phyloP scores from a whole-genome alignment of 2,113 vertebrate genomes.

The Otocyon megalotis region DNA sequence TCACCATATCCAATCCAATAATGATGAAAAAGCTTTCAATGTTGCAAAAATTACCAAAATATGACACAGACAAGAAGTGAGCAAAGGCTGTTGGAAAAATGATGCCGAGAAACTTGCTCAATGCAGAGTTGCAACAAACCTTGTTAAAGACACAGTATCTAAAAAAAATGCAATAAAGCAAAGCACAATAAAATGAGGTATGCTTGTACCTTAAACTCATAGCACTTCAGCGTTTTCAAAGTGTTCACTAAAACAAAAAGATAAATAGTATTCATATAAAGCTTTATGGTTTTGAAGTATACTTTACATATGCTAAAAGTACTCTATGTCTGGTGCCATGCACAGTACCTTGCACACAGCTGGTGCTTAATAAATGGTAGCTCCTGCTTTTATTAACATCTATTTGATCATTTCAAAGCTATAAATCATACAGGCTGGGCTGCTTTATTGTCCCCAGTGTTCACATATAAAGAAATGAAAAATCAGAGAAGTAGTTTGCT shows the following conservation, averaged over 20 bases:
- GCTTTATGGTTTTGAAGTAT: neutral
- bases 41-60: neutral
- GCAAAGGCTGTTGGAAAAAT: neutral
- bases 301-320: neutral
- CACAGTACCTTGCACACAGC: neutral
- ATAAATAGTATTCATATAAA: neutral
- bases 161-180: neutral
- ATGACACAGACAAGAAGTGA: neutral
- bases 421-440: neutral
- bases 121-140: neutral
- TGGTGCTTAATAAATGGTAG: neutral
- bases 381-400: neutral
- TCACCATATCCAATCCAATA: neutral
- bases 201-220: neutral
- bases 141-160: neutral
- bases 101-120: neutral
- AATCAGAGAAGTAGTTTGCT: neutral
- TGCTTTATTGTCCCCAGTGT: neutral
- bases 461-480: conserved; percentile 23
- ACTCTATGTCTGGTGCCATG: neutral
- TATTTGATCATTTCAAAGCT: conserved; percentile 30
- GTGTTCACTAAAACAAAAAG: neutral
- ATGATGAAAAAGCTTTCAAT: neutral
- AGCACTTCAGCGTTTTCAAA: conserved; percentile 54
- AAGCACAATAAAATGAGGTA: neutral